phyloP scores from a whole-genome alignment of 2,888 invertebrate genomes.

The Carterocephalus palaemon region DNA sequence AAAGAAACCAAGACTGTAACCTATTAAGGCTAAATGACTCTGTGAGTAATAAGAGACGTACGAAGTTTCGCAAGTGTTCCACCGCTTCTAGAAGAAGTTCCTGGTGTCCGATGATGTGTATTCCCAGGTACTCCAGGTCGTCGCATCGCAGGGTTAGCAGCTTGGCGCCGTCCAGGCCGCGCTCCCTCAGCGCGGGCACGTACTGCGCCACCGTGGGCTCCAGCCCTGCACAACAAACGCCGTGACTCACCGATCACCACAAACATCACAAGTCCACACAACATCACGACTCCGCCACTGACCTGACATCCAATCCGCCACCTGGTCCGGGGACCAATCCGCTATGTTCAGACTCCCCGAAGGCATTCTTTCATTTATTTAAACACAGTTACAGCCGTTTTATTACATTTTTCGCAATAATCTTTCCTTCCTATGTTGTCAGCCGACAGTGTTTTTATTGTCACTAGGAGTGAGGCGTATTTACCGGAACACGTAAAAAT shows the following conservation, averaged over 20 bases:
- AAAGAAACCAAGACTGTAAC: too few relatives aligned
- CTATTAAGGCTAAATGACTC: too few relatives aligned
- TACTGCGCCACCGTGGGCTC: slow-evolving; percentile 89
- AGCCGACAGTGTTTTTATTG: slow-evolving; percentile 25
- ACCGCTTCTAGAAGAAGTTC: slow-evolving; percentile 95
- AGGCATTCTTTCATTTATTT: slow-evolving; percentile 17
- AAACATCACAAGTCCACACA: slow-evolving; percentile 22
- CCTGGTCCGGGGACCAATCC: slow-evolving; percentile 94
- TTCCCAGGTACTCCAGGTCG: slow-evolving; percentile 92
- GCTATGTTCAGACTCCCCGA: slow-evolving; percentile 80
- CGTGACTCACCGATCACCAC: slow-evolving; percentile 35
- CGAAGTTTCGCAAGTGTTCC: slow-evolving; percentile 92
- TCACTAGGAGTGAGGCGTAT: too few relatives aligned
- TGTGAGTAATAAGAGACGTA: slow-evolving; percentile 67
- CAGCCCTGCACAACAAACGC: slow-evolving; percentile 78
- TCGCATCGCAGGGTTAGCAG: slow-evolving; percentile 91
- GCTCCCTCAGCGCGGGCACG: slow-evolving; percentile 87
- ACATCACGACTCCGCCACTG: slow-evolving; percentile 31
- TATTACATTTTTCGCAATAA: slow-evolving; percentile 17
- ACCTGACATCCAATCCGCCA: slow-evolving; percentile 95
- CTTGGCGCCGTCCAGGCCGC: slow-evolving; percentile 89
- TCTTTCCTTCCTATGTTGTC: slow-evolving; percentile 24
- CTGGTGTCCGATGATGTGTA: slow-evolving; percentile 93
- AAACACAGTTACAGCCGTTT: not conserved
- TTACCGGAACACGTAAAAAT: too few relatives aligned